Percentiles rank a stretch among this genome's conserved stretches.
These are phyloP conservation scores for Agrochola circellaris DNA, from an alignment of 2,888 invertebrate species.

Conservation along the genomic window DNA sequence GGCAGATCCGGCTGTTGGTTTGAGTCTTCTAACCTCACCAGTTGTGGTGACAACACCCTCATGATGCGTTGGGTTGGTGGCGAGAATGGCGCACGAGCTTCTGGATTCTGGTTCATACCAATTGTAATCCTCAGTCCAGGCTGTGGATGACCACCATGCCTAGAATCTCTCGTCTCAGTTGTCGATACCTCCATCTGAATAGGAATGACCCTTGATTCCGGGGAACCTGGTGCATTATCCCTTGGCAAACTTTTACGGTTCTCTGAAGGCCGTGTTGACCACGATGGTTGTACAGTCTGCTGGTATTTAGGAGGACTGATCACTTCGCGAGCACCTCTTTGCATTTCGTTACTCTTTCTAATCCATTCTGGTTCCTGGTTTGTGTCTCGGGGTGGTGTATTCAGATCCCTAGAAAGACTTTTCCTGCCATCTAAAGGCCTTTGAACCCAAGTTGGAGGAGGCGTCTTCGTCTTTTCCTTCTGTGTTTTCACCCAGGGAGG, in stretches of 20 bases:
- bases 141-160: conserved; percentile 76
- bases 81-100: conserved; percentile 78
- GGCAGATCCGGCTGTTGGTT: conserved; percentile 83
- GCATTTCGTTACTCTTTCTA: conserved; percentile 85
- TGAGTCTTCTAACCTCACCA: conserved; percentile 87
- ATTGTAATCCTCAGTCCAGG: conserved; percentile 88
- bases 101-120: conserved; percentile 83
- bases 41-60: conserved; percentile 88
- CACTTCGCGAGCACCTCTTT: conserved; percentile 82
- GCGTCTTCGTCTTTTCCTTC: conserved; percentile 88
- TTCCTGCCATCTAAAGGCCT: conserved; percentile 83
- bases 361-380: conserved; percentile 88
- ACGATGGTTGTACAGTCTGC: conserved; percentile 84
- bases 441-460: conserved; percentile 87
- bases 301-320: conserved; percentile 87
- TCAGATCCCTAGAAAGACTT: conserved; percentile 82
- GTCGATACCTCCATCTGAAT: conserved; percentile 92
- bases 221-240: conserved; percentile 77
- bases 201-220: conserved; percentile 91
- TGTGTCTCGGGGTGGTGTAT: conserved; percentile 84
- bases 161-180: conserved; percentile 81
- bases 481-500: conserved; percentile 88
- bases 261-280: conserved; percentile 87
- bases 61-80: conserved; percentile 89
- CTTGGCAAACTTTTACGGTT: conserved; percentile 86